Evolutionary conservation across 2,797 vertebrate genomes (phyloP).

Genomic region (Oreonectes daqikongensis): DNA sequence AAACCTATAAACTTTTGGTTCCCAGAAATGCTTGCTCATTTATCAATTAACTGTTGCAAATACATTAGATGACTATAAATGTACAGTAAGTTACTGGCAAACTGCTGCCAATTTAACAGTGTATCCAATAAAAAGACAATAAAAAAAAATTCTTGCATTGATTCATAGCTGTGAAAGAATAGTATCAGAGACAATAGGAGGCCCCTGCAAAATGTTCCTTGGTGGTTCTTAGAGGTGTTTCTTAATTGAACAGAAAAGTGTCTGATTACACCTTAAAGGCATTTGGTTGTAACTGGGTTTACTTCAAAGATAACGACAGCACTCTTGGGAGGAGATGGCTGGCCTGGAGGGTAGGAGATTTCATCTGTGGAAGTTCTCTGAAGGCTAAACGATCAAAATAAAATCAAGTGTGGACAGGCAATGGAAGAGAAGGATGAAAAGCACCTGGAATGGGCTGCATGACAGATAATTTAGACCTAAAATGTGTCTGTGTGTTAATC

Average conservation of each 20-base stretch:
- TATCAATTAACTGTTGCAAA: too few species aligned
- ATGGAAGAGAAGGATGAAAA: conserved; percentile 64
- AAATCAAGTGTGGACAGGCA: conserved; percentile 74
- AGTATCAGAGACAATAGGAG: neutral
- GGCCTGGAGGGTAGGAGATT: conserved; percentile 60
- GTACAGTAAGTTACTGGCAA: too few species aligned
- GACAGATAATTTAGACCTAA: conserved; percentile 44
- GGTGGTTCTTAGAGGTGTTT: conserved; percentile 31
- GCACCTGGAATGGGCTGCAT: conserved; percentile 72
- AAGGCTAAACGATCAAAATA: conserved; percentile 61
- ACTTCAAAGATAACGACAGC: conserved; percentile 70
- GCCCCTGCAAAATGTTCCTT: neutral
- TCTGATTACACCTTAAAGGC: conserved; percentile 67
- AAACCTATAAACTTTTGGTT: too few species aligned
- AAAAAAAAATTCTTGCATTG: neutral
- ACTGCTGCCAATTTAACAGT: too few species aligned
- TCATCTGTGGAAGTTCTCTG: conserved; percentile 55
- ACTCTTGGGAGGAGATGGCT: conserved; percentile 36
- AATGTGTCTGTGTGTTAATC: conserved; percentile 8
- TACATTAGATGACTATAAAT: too few species aligned
- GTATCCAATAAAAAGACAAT: too few species aligned
- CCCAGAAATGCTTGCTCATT: too few species aligned
- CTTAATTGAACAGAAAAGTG: conserved; percentile 65
- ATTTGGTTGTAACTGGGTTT: conserved; percentile 63
- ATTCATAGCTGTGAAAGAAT: conserved; percentile 11